A percentile compares a stretch with the other conserved stretches of the same genome.
These are phyloP conservation scores for Orussus abietinus DNA, from an alignment of 1,140 invertebrate species.

Conservation along the genomic window DNA sequence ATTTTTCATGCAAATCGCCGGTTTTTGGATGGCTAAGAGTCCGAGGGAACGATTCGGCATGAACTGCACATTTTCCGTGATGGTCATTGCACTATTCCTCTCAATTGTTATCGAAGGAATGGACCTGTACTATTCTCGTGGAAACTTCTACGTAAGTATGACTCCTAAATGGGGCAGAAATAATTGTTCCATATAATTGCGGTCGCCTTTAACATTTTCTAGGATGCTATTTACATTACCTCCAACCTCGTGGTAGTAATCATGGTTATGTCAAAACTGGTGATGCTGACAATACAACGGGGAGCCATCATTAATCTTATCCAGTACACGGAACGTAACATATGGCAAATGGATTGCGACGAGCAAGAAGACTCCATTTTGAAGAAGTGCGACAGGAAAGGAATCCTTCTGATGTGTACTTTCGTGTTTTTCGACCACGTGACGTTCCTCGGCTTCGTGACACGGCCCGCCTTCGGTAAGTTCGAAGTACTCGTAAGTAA, in stretches of 20 bases:
- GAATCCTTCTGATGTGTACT: slow-evolving; percentile 11
- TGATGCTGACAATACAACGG: neutral
- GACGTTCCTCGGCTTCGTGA: slow-evolving; percentile 14
- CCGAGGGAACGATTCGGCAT: neutral
- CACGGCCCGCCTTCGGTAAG: slow-evolving; percentile 20
- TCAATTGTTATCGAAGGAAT: neutral
- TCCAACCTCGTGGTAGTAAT: too few relatives aligned
- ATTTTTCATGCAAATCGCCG: slow-evolving; percentile 1
- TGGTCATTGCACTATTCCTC: neutral
- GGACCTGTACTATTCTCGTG: neutral
- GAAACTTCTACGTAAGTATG: neutral
- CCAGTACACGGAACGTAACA: slow-evolving; percentile 19
- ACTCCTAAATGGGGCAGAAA: too few relatives aligned
- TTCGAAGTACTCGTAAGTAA: neutral
- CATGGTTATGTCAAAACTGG: too few relatives aligned
- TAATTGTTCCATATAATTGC: too few relatives aligned
- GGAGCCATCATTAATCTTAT: slow-evolving; percentile 12
- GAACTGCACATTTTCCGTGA: neutral
- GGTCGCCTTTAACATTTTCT: too few relatives aligned
- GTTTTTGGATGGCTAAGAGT: neutral
- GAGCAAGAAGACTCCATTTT: slow-evolving; percentile 9
- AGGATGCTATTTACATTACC: too few relatives aligned
- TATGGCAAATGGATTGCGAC: slow-evolving; percentile 22
- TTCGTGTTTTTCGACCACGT: slow-evolving; percentile 15
- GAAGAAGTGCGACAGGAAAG: slow-evolving; percentile 17